Evolutionary conservation across 92 coral and sea anemone genomes (phyloP).

Genomic region (Heteractis magnifica): DNA sequence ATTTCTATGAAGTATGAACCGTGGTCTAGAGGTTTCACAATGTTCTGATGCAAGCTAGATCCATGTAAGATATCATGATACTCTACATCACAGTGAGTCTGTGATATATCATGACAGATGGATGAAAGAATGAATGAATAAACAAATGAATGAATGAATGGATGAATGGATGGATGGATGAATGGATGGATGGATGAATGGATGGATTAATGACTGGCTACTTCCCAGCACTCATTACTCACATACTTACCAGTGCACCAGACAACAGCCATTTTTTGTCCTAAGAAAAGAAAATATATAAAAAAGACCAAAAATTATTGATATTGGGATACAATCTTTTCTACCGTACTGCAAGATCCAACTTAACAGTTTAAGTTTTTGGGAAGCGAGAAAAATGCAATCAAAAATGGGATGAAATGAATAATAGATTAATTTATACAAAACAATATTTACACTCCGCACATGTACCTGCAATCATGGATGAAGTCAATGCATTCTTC

Average conservation of each 20-base stretch:
- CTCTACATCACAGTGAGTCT: too few relatives aligned
- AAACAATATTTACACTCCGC: background rate
- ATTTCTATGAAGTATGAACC: too few relatives aligned
- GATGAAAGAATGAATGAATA: background rate
- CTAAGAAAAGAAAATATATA: slow-evolving; percentile 32
- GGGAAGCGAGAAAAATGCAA: too few relatives aligned
- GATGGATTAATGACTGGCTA: background rate
- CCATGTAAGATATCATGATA: too few relatives aligned
- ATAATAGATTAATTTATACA: too few relatives aligned
- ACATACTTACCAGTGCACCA: slow-evolving; percentile 79
- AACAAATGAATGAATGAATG: background rate
- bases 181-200: background rate
- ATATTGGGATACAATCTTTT: too few relatives aligned
- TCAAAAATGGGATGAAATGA: too few relatives aligned
- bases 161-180: background rate
- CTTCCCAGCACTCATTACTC: background rate
- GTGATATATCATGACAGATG: background rate
- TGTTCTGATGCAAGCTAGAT: too few relatives aligned
- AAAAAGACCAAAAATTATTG: background rate
- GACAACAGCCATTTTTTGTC: slow-evolving; percentile 59
- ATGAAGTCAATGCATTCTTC: slow-evolving; percentile 73
- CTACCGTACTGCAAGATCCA: too few relatives aligned
- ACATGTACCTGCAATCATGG: slow-evolving; percentile 78
- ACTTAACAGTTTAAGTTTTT: too few relatives aligned
- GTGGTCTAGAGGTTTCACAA: too few relatives aligned